Base-by-base conservation (phyloP, 2,888 invertebrate genomes). In the Pristionchus fissidentatus region DNA sequence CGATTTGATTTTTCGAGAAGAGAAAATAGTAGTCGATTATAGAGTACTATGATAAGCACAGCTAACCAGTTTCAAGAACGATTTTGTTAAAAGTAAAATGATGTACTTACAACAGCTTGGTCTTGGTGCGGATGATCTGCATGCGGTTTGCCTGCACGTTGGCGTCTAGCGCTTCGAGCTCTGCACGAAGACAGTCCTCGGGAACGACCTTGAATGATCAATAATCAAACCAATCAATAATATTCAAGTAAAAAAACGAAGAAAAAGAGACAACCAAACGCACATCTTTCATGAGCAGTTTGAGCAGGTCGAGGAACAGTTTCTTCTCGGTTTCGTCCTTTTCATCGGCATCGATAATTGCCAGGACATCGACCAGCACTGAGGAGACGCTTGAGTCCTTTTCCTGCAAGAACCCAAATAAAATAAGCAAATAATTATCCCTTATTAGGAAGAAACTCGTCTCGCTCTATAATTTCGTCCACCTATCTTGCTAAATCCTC, bases 111-210 rank as follows among this genome's bases (percentile, higher is more conserved):
- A 90, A 91, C 29, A 91, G 83, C 70, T 87, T 83, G 19, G 91
- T 91, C 80, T 90, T 91, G n/a, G 85, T 75, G 35, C 90, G 87
- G 73, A 91, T 87, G 26, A 91, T 66, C 32, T 85, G 85, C 57
- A 85, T 82, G 43, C 86, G 87, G 35, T 86, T 86, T 4, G 83
- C 85, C 22, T 84, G 84, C 32, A 86, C 85, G 22, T 85, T 84
- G 0, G 87, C 87, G 19, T 90, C 90, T 62, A 87, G 82, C 7
- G 83, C 84, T 19, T 89, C 88, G 35, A 90, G 49, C 49, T 91
- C 91, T 35, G 87, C 75, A 1, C 86, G 84, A 7, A 91, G 84
- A 3, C 90, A 84, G 46, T 91, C 90, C 55, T 88, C 86, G 15
- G 90, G 90, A 15, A 91, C 86, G 1, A 91, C 66, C 91, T n/a